Evolutionary conservation across 2,113 vertebrate genomes (phyloP), one percentile per base, ranked within the genome.

Genomic region (Notarius quadriscutis): DNA sequence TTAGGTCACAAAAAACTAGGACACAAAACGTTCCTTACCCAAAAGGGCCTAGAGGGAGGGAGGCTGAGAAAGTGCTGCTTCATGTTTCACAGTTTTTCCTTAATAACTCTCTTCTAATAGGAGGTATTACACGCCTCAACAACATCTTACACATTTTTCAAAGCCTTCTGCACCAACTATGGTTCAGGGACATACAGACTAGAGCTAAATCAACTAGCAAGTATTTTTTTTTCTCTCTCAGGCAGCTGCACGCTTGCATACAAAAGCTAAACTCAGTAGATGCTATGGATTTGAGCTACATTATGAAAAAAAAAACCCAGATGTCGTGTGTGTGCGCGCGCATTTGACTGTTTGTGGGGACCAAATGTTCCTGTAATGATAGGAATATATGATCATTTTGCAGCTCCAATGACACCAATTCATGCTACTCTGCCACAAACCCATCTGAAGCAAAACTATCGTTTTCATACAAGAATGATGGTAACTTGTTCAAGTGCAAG

Each of bases 21-120:
- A 78, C 84, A 86, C 51, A 7, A 85, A 77, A 48, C 4, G 18
- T 25, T 25, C 55, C 30, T 50, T 30, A 62, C 57, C 63, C 5
- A 41, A 34, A 78, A 62, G 53, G 72, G 17, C 6, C 15, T 10
- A 57, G 57, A 79, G 50, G 7, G 18, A 18, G 84, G 75, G 69
- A 93, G 92, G 88, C 92, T 93, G 91, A 75, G 6, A 53, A 60
- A 9, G 65, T 50, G 69, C 12, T 51, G 57, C 41, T 53, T 77
- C 72, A 65, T 80, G 85, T 25, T 71, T 71, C 63, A 69, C 53
- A 69, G 63, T 81, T 86, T 81, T 25, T 71, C 55, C 77, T 63
- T 53, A 30, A 65, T 80, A 81, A 71, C 51, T 3, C 51, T 81
- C 18, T 71, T 41, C 11, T 81, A 81, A 71, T 81, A 80, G 84